phyloP scores from a whole-genome alignment of 1,140 invertebrate genomes.

The Laupala kohalensis region DNA sequence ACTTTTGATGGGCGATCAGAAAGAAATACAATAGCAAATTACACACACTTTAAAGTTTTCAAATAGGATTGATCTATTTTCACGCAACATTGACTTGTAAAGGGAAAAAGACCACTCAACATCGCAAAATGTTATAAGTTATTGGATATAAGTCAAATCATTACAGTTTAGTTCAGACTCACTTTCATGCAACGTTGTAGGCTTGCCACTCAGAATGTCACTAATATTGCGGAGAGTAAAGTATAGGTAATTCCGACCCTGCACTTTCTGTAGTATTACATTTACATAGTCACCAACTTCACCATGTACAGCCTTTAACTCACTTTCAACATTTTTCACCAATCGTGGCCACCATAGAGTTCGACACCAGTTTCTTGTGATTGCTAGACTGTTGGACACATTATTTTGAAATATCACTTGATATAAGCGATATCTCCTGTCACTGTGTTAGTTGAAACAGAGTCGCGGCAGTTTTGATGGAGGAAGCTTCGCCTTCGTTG shows the following conservation, averaged over 20 bases:
- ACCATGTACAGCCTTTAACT: too few relatives aligned
- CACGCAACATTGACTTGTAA: neutral
- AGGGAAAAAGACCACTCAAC: neutral
- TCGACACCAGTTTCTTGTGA: too few relatives aligned
- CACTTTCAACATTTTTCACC: too few relatives aligned
- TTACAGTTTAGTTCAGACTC: neutral
- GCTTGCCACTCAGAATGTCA: slow-evolving; percentile 1
- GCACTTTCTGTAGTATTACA: neutral
- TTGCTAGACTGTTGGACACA: neutral
- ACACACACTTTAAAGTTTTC: neutral
- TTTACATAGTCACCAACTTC: too few relatives aligned
- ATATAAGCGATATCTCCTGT: neutral
- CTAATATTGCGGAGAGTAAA: neutral
- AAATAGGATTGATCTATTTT: neutral
- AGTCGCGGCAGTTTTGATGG: neutral
- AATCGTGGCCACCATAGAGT: too few relatives aligned
- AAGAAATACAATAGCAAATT: neutral
- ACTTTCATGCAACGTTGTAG: neutral
- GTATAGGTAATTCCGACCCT: neutral
- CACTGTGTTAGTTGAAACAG: neutral
- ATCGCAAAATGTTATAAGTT: neutral
- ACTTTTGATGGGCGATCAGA: neutral
- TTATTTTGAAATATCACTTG: neutral
- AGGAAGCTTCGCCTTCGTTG: neutral
- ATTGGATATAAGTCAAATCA: neutral